Conservation (phyloP, 2,113 vertebrate genomes). For the Jaculus jaculus region DNA sequence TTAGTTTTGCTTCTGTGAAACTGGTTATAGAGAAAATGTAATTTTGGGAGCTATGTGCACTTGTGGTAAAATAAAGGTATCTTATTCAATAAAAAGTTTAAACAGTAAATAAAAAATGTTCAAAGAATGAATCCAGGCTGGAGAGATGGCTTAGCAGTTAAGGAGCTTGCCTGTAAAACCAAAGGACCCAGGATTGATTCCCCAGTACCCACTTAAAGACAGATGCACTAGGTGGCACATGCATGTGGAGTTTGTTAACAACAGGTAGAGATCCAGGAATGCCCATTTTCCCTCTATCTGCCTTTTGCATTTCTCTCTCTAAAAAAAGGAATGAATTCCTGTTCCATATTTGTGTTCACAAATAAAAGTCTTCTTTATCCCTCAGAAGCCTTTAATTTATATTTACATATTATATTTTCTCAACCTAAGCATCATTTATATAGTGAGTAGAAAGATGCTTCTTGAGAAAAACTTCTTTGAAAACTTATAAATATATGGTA, state of each 20-base stretch:
- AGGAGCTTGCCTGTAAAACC: too few species aligned
- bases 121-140: background rate
- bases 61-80: background rate
- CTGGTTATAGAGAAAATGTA: background rate
- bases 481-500: background rate
- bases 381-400: slow-evolving; percentile 1
- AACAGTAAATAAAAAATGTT: background rate
- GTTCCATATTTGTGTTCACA: background rate
- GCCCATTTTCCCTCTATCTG: too few species aligned
- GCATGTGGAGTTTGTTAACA: too few species aligned
- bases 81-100: background rate
- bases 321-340: background rate
- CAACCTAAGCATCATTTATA: background rate
- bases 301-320: too few species aligned
- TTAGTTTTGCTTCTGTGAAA: slow-evolving; percentile 29
- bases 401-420: background rate
- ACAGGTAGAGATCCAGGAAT: too few species aligned
- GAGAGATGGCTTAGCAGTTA: too few species aligned
- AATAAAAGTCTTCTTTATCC: background rate
- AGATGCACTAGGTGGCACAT: too few species aligned
- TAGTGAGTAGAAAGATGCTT: background rate
- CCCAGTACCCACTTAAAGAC: too few species aligned
- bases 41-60: background rate
- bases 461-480: background rate
- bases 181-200: too few species aligned